Conservation (phyloP, 2,888 invertebrate genomes). For the Balanococcus diminutus region DNA sequence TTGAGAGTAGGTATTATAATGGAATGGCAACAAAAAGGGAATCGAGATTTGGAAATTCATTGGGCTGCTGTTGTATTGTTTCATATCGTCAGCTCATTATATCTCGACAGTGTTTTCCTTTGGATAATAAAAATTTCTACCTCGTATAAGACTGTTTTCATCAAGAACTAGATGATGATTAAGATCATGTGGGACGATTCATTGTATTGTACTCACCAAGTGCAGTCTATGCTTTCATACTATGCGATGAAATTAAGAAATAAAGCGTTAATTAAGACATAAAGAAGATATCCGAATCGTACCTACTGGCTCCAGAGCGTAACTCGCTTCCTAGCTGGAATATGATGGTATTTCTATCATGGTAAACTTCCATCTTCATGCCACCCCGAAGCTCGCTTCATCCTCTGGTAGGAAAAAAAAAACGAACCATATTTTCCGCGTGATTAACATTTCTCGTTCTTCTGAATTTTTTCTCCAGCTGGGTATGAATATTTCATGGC, state of each 20-base stretch:
- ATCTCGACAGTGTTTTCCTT: background rate
- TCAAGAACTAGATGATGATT: background rate
- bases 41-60: background rate
- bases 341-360: too few relatives aligned
- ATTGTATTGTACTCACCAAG: background rate
- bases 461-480: background rate
- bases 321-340: too few relatives aligned
- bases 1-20: too few relatives aligned
- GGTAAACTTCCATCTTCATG: too few relatives aligned
- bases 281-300: background rate
- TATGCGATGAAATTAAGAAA: background rate
- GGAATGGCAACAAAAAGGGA: conserved; percentile 6
- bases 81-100: background rate
- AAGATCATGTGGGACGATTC: background rate
- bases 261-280: background rate
- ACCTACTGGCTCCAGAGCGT: background rate
- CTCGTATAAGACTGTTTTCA: background rate
- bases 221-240: background rate
- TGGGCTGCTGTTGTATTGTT: background rate
- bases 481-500: conserved; percentile 37
- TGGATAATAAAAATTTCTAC: background rate
- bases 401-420: background rate
- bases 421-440: background rate
- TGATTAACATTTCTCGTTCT: background rate
- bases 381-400: background rate